These are phyloP conservation scores for Siniperca obscura DNA, from an alignment of 2,797 vertebrate genomes.

Conservation along the genomic window DNA sequence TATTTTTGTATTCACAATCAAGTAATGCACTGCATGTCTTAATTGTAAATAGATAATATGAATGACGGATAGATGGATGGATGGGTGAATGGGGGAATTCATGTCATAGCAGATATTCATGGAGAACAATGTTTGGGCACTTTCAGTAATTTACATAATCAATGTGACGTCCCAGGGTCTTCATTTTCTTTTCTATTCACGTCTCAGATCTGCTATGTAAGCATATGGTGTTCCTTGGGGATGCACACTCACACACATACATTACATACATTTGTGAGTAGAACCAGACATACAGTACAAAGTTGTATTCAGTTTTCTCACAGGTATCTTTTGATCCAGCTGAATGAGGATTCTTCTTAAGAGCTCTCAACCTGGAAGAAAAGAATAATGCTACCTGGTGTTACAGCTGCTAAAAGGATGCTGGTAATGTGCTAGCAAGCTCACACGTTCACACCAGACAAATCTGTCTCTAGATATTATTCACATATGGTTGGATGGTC, in stretches of 20 bases:
- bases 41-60: neutral
- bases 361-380: neutral
- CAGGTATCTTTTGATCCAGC: neutral
- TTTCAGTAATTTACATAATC: neutral
- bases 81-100: neutral
- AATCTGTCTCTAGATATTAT: no score
- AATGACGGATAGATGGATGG: neutral
- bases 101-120: neutral
- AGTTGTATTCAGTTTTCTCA: neutral
- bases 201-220: neutral
- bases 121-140: neutral
- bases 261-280: neutral
- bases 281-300: neutral
- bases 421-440: neutral
- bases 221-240: neutral
- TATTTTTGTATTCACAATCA: constrained; percentile 8
- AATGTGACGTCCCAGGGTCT: neutral
- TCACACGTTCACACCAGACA: no score
- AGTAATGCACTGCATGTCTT: neutral
- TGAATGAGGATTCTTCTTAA: neutral
- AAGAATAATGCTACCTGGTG: neutral
- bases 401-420: neutral
- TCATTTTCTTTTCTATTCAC: neutral
- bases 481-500: no score
- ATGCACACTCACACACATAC: neutral